A percentile compares a stretch with the other conserved stretches of the same genome.
Conservation (phyloP, 2,113 vertebrate species). For the Pterocles orientalis region DNA sequence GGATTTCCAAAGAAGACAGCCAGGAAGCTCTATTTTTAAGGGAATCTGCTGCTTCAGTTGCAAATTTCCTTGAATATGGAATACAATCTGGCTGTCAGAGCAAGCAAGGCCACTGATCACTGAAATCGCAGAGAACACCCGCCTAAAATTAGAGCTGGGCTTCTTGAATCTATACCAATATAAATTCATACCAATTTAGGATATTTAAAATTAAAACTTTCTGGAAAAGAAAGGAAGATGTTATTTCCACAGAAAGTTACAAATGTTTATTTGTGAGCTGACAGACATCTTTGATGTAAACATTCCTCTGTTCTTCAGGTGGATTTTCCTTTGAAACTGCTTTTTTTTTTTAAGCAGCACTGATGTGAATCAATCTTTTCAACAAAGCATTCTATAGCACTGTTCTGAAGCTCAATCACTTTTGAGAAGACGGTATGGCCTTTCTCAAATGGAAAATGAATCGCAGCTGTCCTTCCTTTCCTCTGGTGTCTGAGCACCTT, state of each 20-base stretch:
- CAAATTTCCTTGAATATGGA: neutral
- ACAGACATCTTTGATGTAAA: neutral
- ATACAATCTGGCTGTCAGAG: neutral
- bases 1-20: neutral
- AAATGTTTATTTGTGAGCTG: neutral
- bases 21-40: neutral
- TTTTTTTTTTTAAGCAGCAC: neutral
- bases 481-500: neutral
- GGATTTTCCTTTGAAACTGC: neutral
- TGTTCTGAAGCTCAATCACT: neutral
- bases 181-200: neutral
- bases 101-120: neutral
- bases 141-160: neutral
- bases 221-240: neutral
- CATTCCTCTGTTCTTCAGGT: neutral
- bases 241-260: neutral
- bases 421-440: neutral
- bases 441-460: neutral
- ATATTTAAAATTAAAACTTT: neutral
- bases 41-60: neutral
- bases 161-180: neutral
- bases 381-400: neutral
- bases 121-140: neutral
- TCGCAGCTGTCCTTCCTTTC: neutral
- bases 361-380: neutral